phyloP scores from a whole-genome alignment of 2,797 vertebrate species.

The Catostomus latipinnis region DNA sequence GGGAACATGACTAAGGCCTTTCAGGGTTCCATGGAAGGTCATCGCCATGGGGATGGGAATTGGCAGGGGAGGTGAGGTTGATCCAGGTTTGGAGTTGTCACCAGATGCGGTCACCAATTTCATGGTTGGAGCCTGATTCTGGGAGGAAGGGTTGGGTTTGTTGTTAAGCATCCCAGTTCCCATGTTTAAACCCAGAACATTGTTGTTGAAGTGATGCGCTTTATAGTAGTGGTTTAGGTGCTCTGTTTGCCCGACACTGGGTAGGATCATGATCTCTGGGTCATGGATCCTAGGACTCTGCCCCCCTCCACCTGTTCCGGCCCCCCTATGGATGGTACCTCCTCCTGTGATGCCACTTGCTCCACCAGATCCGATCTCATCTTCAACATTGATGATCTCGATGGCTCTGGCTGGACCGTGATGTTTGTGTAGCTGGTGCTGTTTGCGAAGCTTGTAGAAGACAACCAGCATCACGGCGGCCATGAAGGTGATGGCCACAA shows the following conservation, averaged over 20 bases:
- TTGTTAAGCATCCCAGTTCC: conserved; percentile 71
- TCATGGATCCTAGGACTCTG: conserved; percentile 76
- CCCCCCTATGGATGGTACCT: conserved; percentile 76
- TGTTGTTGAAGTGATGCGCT: conserved; percentile 89
- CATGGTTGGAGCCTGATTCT: conserved; percentile 71
- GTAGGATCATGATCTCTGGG: conserved; percentile 85
- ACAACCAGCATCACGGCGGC: conserved; percentile 94
- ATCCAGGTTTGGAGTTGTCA: conserved; percentile 71
- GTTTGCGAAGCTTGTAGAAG: conserved; percentile 94
- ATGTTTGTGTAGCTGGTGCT: conserved; percentile 96
- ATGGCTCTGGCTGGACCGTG: conserved; percentile 91
- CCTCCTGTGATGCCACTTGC: conserved; percentile 76
- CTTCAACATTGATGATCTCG: conserved; percentile 95
- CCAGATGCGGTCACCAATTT: conserved; percentile 73
- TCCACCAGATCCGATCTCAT: conserved; percentile 83
- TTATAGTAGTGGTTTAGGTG: conserved; percentile 94
- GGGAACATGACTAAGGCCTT: conserved; percentile 82
- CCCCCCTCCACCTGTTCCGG: conserved; percentile 67
- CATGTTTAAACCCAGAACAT: conserved; percentile 79
- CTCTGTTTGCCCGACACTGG: conserved; percentile 87
- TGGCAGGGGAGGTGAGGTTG: conserved; percentile 78
- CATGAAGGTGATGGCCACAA: conserved; percentile 96
- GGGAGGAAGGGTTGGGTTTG: conserved; percentile 75
- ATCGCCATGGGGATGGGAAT: conserved; percentile 83
- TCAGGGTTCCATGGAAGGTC: conserved; percentile 72